Percentiles rank a stretch among this genome's conserved stretches.
phyloP scores from a whole-genome alignment of 2,888 invertebrate species.

The Acanthosepion lycidas region DNA sequence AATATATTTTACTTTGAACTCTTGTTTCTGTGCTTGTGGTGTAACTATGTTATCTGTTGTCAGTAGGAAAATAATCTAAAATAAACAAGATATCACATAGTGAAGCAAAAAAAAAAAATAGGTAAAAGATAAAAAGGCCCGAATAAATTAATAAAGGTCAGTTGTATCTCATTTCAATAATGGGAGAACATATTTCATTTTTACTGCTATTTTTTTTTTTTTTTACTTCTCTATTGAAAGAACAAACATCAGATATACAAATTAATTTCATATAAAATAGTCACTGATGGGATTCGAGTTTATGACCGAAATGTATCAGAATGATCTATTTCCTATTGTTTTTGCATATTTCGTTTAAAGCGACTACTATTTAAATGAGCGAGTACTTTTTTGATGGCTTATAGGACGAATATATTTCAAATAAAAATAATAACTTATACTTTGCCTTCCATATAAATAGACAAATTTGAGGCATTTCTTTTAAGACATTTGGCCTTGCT shows the following conservation, averaged over 20 bases:
- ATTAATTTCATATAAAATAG: background rate
- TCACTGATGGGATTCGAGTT: background rate
- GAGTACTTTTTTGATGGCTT: too few relatives aligned
- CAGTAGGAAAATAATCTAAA: background rate
- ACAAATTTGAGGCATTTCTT: too few relatives aligned
- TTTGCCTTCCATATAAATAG: too few relatives aligned
- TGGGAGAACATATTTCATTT: background rate
- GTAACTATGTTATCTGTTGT: background rate
- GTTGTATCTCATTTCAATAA: background rate
- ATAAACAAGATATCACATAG: background rate
- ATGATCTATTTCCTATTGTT: background rate
- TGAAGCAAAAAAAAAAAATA: background rate
- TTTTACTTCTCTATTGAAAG: background rate
- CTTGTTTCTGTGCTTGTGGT: background rate
- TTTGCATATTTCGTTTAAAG: background rate
- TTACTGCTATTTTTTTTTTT: background rate
- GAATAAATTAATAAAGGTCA: background rate
- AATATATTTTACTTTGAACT: background rate
- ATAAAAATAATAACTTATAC: too few relatives aligned
- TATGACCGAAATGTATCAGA: background rate
- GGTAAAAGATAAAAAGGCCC: background rate
- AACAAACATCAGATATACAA: background rate
- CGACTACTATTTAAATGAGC: background rate
- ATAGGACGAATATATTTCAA: too few relatives aligned
- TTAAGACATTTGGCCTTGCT: too few relatives aligned